Evolutionary conservation across 2,113 vertebrate genomes (phyloP), one percentile per base, ranked within the genome.

Genomic region (Cygnus buccinator): DNA sequence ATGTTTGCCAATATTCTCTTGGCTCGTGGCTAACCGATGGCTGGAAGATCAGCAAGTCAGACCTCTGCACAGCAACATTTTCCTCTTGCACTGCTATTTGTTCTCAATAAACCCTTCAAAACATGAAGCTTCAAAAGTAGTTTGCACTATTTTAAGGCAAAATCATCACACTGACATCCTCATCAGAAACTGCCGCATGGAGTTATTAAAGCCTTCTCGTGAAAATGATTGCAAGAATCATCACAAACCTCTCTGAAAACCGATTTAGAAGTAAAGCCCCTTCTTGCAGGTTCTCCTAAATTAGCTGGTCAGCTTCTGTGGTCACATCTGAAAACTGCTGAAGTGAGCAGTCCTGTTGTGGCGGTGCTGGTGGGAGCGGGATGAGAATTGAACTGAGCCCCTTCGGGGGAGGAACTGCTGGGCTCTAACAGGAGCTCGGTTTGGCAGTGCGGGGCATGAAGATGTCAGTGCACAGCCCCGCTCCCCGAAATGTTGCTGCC

Each of bases 1-100:
- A 41, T 61, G 79, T 91, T 94, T 97, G 81, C 76, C 94, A 89
- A 37, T 50, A 90, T 93, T 91, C 68, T 78, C 58, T 23, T 81
- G 95, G 81, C 92, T 97, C 26, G 1, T 84, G 70, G 85, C 81
- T 94, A 65, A 94, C 93, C 71, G 84, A 89, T 66, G 88, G 35
- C 52, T 59, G 57, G 89, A 80, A 85, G 78, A 83, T 79, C 81
- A 87, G 63, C 17, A 23, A 74, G 55, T 22, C 73, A 61, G 57
- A 76, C 13, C 31, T 37, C 54, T 68, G n/a, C 70, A 19, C 11
- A 4, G 52, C 84, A 61, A 1, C 21, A 2, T 41, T 46, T 8
- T 79, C 82, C 57, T 85, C 57, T 74, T 54, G 77, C 54, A 35
- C 8, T 33, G 17, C 29, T 67, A 0, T 33, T 62, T 79, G 55